These are phyloP conservation scores for Drosophila ohnishii DNA, from an alignment of 1,140 invertebrate species.

Conservation along the genomic window DNA sequence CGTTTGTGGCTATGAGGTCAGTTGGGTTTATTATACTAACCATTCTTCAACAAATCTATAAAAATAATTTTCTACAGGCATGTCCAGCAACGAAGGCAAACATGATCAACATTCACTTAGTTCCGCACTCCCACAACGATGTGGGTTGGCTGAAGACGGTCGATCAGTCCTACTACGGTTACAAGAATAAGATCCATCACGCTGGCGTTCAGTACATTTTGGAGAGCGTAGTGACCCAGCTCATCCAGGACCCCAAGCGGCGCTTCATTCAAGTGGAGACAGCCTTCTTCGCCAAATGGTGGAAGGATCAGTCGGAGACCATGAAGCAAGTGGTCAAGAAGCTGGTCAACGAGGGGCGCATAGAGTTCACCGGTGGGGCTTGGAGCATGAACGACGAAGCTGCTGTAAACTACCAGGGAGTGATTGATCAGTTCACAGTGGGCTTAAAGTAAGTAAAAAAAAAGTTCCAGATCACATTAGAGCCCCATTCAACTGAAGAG, in stretches of 20 bases:
- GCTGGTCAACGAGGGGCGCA: slow-evolving; percentile 89
- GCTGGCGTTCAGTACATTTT: slow-evolving; percentile 96
- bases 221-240: slow-evolving; percentile 92
- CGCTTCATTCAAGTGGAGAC: slow-evolving; percentile 91
- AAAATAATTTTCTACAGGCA: slow-evolving; percentile 83
- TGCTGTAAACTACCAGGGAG: slow-evolving; percentile 94
- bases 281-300: slow-evolving; percentile 97
- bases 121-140: slow-evolving; percentile 93
- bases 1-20: slow-evolving; percentile 61
- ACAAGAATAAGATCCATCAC: slow-evolving; percentile 87
- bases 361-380: slow-evolving; percentile 94
- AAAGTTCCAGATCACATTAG: fast-evolving
- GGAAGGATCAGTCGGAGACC: slow-evolving; percentile 88
- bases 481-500: neutral
- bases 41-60: no score
- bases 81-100: slow-evolving; percentile 85
- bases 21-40: no score
- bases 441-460: slow-evolving; percentile 86
- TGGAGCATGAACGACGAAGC: slow-evolving; percentile 99
- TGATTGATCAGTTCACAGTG: slow-evolving; percentile 96
- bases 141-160: slow-evolving; percentile 97
- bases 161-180: slow-evolving; percentile 95
- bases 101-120: slow-evolving; percentile 92
- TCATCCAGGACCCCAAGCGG: slow-evolving; percentile 88
- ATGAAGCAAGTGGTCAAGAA: slow-evolving; percentile 85